A percentile compares a stretch with the other conserved stretches of the same genome.
Evolutionary conservation across 2,888 invertebrate species (phyloP).

Genomic region (Tribolium freemani): DNA sequence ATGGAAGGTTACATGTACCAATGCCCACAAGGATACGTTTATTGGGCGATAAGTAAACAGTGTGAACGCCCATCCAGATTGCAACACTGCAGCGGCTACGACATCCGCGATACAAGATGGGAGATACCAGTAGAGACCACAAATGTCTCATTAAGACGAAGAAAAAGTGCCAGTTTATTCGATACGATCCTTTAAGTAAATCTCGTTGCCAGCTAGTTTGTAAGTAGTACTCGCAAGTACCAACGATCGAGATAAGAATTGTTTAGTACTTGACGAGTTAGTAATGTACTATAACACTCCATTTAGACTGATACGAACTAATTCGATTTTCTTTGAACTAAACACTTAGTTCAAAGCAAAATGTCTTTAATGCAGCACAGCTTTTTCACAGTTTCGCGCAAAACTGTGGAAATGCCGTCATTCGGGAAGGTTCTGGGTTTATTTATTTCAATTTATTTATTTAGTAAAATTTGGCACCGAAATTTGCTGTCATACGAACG

Average conservation of each 20-base stretch:
- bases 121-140: slow-evolving; percentile 72
- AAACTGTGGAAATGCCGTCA: slow-evolving; percentile 42
- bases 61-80: slow-evolving; percentile 79
- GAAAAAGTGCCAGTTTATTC: slow-evolving; percentile 54
- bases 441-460: slow-evolving; percentile 49
- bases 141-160: slow-evolving; percentile 69
- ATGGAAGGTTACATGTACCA: slow-evolving; percentile 80
- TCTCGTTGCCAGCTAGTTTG: slow-evolving; percentile 23
- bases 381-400: slow-evolving; percentile 28
- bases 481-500: not conserved
- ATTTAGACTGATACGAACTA: slow-evolving; percentile 33
- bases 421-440: slow-evolving; percentile 51
- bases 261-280: slow-evolving; percentile 12
- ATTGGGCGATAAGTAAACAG: slow-evolving; percentile 83
- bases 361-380: slow-evolving; percentile 36
- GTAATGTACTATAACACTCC: slow-evolving; percentile 12
- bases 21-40: slow-evolving; percentile 83
- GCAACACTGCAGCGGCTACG: slow-evolving; percentile 72
- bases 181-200: slow-evolving; percentile 30
- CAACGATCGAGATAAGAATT: not conserved
- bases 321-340: slow-evolving; percentile 50
- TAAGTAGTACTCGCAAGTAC: slow-evolving; percentile 18
- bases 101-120: slow-evolving; percentile 68
- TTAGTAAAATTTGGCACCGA: slow-evolving; percentile 4
- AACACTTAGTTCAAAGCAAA: slow-evolving; percentile 47